A percentile compares a stretch with the other conserved stretches of the same genome.
Conservation (phyloP, 1,140 invertebrate species). For the Lepidurus packardi region DNA sequence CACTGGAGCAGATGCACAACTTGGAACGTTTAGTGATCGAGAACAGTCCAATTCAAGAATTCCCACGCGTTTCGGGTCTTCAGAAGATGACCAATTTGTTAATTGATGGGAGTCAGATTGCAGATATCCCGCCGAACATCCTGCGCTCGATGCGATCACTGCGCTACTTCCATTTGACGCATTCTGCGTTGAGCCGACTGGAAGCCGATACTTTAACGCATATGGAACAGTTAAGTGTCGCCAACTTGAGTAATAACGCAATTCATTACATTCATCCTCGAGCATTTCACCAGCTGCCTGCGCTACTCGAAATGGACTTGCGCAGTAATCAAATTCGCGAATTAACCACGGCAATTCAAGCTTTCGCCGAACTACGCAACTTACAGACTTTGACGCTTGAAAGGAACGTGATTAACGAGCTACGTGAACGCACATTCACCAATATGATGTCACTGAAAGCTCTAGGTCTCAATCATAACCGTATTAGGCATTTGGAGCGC, state of each 20-base stretch:
- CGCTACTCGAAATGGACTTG: conserved; percentile 39
- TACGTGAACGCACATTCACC: conserved; percentile 2
- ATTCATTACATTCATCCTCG: conserved; percentile 36
- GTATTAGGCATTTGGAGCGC: conserved; percentile 37
- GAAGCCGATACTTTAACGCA: conserved; percentile 27
- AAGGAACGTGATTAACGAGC: conserved; percentile 27
- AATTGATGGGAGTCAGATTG: conserved; percentile 37
- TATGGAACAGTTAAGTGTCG: not conserved
- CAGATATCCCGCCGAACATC: conserved; percentile 17
- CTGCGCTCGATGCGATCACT: conserved; percentile 30
- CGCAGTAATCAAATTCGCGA: conserved; percentile 38
- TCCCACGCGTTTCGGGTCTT: conserved; percentile 38
- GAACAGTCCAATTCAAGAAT: conserved; percentile 36
- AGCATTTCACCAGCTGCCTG: conserved; percentile 38
- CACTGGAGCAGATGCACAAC: conserved; percentile 63
- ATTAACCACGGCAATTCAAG: conserved; percentile 36
- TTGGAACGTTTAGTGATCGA: conserved; percentile 50
- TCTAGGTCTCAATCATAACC: conserved; percentile 34
- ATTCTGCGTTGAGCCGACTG: conserved; percentile 26
- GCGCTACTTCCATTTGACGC: conserved; percentile 34
- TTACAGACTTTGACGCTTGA: conserved; percentile 40
- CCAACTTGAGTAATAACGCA: conserved; percentile 26
- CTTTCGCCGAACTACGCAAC: conserved; percentile 23
- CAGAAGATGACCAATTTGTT: conserved; percentile 37
- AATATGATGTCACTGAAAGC: not conserved